Evolutionary conservation across 2,113 vertebrate species (phyloP).

Genomic region (Mastomys coucha): DNA sequence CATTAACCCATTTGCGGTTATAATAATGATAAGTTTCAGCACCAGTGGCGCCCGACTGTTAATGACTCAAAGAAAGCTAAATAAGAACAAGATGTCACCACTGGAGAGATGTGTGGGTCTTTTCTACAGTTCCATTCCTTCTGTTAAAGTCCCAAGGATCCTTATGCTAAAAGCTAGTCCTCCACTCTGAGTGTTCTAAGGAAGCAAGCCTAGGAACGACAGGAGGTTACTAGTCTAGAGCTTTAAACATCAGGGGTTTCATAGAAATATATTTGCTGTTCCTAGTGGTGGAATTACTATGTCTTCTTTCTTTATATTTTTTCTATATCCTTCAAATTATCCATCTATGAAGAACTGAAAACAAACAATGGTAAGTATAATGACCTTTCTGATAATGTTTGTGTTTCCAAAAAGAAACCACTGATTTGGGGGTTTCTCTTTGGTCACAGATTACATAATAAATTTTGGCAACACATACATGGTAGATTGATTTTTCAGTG

Average conservation of each 20-base stretch:
- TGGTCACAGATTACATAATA: conserved; percentile 17
- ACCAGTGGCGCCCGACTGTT: conserved; percentile 86
- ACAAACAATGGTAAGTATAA: not conserved
- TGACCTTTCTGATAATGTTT: conserved; percentile 56
- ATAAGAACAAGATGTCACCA: conserved; percentile 86
- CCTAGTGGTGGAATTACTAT: conserved; percentile 38
- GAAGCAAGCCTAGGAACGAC: not conserved
- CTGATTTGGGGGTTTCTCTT: conserved; percentile 70
- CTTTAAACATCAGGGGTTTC: not conserved
- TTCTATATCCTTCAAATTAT: conserved; percentile 16
- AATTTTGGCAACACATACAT: conserved; percentile 38
- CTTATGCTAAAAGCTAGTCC: conserved; percentile 63
- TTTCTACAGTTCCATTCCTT: conserved; percentile 79
- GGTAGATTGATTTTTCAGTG: conserved; percentile 51
- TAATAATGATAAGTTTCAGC: conserved; percentile 87
- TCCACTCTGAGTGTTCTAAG: conserved; percentile 38
- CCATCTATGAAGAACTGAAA: conserved; percentile 27
- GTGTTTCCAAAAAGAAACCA: conserved; percentile 52
- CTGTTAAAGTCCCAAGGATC: conserved; percentile 70
- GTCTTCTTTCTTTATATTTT: conserved; percentile 53
- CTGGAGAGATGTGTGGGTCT: conserved; percentile 84
- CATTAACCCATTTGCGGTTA: conserved; percentile 85
- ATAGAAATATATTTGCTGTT: conserved; percentile 43
- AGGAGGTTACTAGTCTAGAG: conserved; percentile 49
- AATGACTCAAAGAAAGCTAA: conserved; percentile 84